Evolutionary conservation across 2,797 vertebrate genomes (phyloP).

Genomic region (Enteromius thamalakanensis): DNA sequence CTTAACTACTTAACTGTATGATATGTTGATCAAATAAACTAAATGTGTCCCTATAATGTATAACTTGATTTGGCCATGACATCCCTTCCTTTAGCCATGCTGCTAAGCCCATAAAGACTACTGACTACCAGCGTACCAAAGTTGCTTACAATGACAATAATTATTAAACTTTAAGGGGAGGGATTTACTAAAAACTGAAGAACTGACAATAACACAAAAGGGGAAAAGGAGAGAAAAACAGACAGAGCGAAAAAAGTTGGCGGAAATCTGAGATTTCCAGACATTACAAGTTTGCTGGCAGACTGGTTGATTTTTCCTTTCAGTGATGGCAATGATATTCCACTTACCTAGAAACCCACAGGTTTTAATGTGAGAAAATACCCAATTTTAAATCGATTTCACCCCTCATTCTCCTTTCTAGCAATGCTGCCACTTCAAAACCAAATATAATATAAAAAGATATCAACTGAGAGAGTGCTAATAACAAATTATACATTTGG

Average conservation of each 20-base stretch:
- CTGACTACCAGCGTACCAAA: background rate
- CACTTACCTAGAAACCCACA: constrained; percentile 41
- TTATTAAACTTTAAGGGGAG: background rate
- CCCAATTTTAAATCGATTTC: background rate
- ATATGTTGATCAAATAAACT: constrained; percentile 6
- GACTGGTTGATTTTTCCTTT: constrained; percentile 49
- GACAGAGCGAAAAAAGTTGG: constrained; percentile 39
- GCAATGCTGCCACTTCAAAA: constrained; percentile 4
- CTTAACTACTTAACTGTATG: constrained; percentile 44
- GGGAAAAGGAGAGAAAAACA: constrained; percentile 30
- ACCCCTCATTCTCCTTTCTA: constrained; percentile 6
- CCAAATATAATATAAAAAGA: background rate
- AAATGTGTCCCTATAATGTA: background rate
- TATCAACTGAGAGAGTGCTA: background rate
- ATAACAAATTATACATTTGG: background rate
- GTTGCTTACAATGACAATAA: background rate
- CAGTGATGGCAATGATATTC: constrained; percentile 34
- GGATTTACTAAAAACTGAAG: background rate
- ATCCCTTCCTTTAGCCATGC: background rate
- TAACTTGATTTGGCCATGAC: background rate
- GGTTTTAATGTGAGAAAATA: constrained; percentile 29
- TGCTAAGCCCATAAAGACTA: background rate
- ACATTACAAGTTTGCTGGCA: constrained; percentile 55
- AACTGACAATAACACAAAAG: constrained; percentile 38
- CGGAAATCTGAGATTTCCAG: constrained; percentile 53